Percentiles rank a stretch among this genome's conserved stretches.
These are phyloP conservation scores for Hirundichthys speculiger DNA, from an alignment of 2,113 vertebrate genomes.

Conservation along the genomic window DNA sequence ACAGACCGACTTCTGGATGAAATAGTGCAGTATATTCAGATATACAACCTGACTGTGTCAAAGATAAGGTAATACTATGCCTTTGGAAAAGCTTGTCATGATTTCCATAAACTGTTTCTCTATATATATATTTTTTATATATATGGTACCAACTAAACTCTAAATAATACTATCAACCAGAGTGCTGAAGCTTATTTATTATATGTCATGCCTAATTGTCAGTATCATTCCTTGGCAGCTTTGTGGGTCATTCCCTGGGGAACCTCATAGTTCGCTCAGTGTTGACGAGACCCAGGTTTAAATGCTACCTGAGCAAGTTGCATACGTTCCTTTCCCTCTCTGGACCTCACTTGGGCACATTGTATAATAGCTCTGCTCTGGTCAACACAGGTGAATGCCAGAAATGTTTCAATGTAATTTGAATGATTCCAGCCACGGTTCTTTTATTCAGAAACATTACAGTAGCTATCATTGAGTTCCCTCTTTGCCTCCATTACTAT, in stretches of 20 bases:
- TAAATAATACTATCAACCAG: too few species aligned
- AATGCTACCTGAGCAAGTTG: constrained; percentile 94
- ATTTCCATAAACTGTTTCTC: too few species aligned
- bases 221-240: constrained; percentile 76
- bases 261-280: constrained; percentile 99
- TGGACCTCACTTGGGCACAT: constrained; percentile 96
- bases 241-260: constrained; percentile 97
- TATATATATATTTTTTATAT: too few species aligned
- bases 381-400: constrained; percentile 92
- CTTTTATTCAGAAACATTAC: not conserved
- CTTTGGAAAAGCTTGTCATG: not conserved
- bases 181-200: not conserved
- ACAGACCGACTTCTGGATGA: constrained; percentile 98
- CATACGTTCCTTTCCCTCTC: constrained; percentile 97
- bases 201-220: not conserved
- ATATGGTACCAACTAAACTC: too few species aligned
- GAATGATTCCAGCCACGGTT: not conserved
- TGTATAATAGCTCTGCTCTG: constrained; percentile 98
- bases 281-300: constrained; percentile 94
- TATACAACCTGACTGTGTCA: constrained; percentile 95
- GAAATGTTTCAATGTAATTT: not conserved
- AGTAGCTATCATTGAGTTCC: too few species aligned
- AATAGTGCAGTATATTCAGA: constrained; percentile 98
- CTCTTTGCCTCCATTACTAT: too few species aligned
- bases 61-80: constrained; percentile 92